phyloP scores from a whole-genome alignment of 2,888 invertebrate species.

The Himalopsyche anomala region DNA sequence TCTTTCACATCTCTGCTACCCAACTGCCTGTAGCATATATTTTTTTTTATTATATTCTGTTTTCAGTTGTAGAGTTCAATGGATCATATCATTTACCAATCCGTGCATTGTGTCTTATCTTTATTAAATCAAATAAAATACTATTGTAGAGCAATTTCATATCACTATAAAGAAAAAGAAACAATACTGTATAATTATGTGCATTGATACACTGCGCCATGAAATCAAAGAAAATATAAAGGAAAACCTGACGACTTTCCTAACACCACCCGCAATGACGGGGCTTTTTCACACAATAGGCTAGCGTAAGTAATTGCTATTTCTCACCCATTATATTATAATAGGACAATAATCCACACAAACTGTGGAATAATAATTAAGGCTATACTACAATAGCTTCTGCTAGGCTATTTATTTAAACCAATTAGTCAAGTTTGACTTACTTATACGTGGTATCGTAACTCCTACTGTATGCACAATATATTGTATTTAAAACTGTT shows the following conservation, averaged over 20 bases:
- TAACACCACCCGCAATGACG: constrained; percentile 38
- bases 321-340: constrained; percentile 61
- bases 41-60: too few relatives aligned
- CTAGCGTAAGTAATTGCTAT: constrained; percentile 59
- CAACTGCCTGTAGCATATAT: too few relatives aligned
- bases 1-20: too few relatives aligned
- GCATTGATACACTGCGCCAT: background rate
- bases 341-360: constrained; percentile 57
- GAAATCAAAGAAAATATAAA: constrained; percentile 39
- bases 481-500: background rate
- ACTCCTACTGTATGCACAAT: constrained; percentile 49
- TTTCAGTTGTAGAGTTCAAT: too few relatives aligned
- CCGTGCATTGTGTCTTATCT: background rate
- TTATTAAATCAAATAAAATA: constrained; percentile 7
- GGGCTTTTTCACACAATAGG: constrained; percentile 49
- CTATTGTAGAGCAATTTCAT: background rate
- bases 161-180: background rate
- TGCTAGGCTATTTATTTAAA: constrained; percentile 59
- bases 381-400: constrained; percentile 45
- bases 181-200: background rate
- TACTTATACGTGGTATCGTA: constrained; percentile 1
- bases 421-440: constrained; percentile 62
- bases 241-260: constrained; percentile 11
- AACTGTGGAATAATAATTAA: constrained; percentile 52
- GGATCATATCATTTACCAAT: background rate